phyloP scores from a whole-genome alignment of 2,888 invertebrate species.

The Volucella inanis region DNA sequence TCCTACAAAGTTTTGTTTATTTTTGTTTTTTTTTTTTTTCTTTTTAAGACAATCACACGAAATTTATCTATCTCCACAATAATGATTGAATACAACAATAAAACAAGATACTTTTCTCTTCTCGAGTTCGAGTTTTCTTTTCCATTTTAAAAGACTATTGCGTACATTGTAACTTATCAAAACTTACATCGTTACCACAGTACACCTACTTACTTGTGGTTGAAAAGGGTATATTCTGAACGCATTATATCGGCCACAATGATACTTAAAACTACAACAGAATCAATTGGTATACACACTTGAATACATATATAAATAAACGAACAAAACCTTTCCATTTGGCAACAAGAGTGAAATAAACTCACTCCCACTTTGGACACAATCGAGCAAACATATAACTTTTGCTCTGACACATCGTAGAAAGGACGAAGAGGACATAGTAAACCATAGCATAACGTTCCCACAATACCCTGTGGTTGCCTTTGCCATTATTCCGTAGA shows the following conservation, averaged over 20 bases:
- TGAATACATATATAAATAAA: background rate
- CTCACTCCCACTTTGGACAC: conserved; percentile 12
- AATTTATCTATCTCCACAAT: too few species aligned
- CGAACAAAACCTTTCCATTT: conserved; percentile 15
- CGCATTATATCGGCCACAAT: conserved; percentile 9
- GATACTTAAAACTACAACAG: conserved; percentile 40
- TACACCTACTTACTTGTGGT: conserved; percentile 21
- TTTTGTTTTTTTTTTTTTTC: too few species aligned
- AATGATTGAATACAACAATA: too few species aligned
- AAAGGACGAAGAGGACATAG: conserved; percentile 14
- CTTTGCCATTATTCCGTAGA: background rate
- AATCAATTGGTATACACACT: conserved; percentile 33
- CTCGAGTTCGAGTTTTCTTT: conserved; percentile 15
- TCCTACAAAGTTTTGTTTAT: too few species aligned
- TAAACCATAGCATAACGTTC: background rate
- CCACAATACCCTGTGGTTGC: background rate
- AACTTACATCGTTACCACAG: conserved; percentile 31
- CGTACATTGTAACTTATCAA: conserved; percentile 31
- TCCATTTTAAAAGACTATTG: conserved; percentile 9
- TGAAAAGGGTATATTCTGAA: background rate
- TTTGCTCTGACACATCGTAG: conserved; percentile 34
- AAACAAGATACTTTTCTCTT: conserved; percentile 3
- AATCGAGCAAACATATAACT: conserved; percentile 26
- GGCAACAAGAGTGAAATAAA: conserved; percentile 14
- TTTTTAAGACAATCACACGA: too few species aligned